Percentiles rank a stretch among this genome's conserved stretches.
These are phyloP conservation scores for Strigops habroptila DNA, from an alignment of 2,113 vertebrate species.

Conservation along the genomic window DNA sequence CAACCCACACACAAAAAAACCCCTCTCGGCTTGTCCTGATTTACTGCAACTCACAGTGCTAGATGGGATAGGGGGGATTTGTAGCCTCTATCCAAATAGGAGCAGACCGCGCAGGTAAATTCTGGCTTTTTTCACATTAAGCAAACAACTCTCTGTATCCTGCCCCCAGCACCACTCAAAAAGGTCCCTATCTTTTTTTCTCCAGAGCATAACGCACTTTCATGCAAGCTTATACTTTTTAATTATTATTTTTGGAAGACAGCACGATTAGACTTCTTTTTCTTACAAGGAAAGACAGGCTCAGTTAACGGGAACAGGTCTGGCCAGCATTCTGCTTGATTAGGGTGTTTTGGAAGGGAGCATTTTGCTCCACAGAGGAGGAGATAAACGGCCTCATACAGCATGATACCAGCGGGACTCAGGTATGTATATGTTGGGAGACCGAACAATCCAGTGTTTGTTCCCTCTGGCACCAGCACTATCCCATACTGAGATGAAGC, in stretches of 20 bases:
- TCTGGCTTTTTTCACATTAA: conserved; percentile 60
- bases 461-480: not conserved
- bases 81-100: conserved; percentile 23
- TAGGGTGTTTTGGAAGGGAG: conserved; percentile 70
- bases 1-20: not conserved
- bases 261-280: not conserved
- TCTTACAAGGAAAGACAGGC: conserved; percentile 43
- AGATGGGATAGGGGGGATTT: not conserved
- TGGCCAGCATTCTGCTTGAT: conserved; percentile 59
- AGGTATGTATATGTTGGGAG: not conserved
- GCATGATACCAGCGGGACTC: not conserved
- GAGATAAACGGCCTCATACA: not conserved
- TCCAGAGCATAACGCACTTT: not conserved
- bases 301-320: conserved; percentile 41
- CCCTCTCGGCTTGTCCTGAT: not conserved
- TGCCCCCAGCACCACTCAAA: conserved; percentile 24
- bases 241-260: conserved; percentile 64
- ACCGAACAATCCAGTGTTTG: conserved; percentile 15
- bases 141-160: conserved; percentile 31
- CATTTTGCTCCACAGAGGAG: not conserved
- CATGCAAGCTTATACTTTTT: conserved; percentile 27
- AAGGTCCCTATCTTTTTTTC: conserved; percentile 56
- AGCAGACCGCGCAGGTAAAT: conserved; percentile 37
- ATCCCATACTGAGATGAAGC: not conserved
- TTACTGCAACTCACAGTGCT: conserved; percentile 12